phyloP scores from a whole-genome alignment of 2,113 vertebrate genomes.

The Phycodurus eques region DNA sequence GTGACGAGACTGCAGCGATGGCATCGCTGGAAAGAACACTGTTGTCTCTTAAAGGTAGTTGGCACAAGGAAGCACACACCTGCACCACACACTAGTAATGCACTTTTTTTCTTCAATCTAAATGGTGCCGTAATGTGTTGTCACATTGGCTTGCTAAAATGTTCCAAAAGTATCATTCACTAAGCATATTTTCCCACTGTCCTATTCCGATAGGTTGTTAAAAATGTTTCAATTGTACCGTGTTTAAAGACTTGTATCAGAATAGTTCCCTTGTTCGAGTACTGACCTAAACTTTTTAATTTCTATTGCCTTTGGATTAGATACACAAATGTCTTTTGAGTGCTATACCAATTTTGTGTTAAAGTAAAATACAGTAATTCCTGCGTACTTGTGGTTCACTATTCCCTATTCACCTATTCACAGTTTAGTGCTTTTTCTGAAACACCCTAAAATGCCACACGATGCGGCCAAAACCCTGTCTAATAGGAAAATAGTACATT shows the following conservation, averaged over 20 bases:
- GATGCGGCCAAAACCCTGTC: too few relatives aligned
- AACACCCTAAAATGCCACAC: too few relatives aligned
- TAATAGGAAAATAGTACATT: too few relatives aligned
- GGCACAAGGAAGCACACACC: neutral
- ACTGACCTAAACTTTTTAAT: too few relatives aligned
- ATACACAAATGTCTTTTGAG: too few relatives aligned
- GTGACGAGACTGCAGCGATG: constrained; percentile 77
- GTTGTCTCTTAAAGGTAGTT: constrained; percentile 91
- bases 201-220: neutral
- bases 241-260: neutral
- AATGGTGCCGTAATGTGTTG: neutral
- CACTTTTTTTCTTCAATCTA: neutral
- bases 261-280: too few relatives aligned
- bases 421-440: too few relatives aligned
- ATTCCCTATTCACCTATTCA: too few relatives aligned
- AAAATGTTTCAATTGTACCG: neutral
- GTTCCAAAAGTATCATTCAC: neutral
- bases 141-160: neutral
- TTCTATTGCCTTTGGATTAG: too few relatives aligned
- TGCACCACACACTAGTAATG: neutral
- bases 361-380: too few relatives aligned
- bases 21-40: constrained; percentile 90
- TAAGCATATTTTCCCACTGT: neutral
- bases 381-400: too few relatives aligned
- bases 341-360: too few relatives aligned